Evolutionary conservation across 2,797 vertebrate species (phyloP).

Genomic region (Lindbergichthys nudifrons): DNA sequence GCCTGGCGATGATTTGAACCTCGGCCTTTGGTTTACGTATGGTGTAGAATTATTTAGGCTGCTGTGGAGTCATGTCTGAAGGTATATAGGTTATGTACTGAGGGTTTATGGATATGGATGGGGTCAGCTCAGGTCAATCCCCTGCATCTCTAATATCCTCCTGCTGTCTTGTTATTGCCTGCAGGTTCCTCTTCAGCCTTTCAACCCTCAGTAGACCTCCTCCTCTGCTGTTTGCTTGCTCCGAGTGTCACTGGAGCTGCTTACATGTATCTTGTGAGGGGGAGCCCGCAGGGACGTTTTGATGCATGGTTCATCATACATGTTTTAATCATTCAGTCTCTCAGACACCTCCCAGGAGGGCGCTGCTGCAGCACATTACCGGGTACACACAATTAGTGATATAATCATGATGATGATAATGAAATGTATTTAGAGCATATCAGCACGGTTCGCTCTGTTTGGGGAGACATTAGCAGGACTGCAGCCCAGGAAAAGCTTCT

Average conservation of each 20-base stretch:
- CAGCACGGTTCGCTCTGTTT: conserved; percentile 65
- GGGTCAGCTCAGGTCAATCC: conserved; percentile 74
- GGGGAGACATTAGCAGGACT: conserved; percentile 70
- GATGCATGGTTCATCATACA: conserved; percentile 84
- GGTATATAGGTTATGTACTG: conserved; percentile 59
- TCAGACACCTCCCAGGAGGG: conserved; percentile 82
- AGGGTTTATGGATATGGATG: conserved; percentile 69
- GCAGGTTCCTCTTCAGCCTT: conserved; percentile 60
- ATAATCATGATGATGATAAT: conserved; percentile 88
- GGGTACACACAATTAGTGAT: conserved; percentile 85
- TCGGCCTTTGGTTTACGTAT: conserved; percentile 40
- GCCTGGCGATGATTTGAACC: conserved; percentile 53
- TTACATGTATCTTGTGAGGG: conserved; percentile 76
- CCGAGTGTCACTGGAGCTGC: conserved; percentile 72
- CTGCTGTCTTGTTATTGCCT: conserved; percentile 74
- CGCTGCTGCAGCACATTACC: conserved; percentile 82
- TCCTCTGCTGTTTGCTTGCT: conserved; percentile 69
- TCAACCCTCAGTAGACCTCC: conserved; percentile 65
- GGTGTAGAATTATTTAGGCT: conserved; percentile 65
- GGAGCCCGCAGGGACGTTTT: conserved; percentile 80
- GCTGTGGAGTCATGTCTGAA: conserved; percentile 55
- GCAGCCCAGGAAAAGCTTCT: conserved; percentile 62
- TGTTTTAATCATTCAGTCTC: conserved; percentile 87
- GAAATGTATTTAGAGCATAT: conserved; percentile 89
- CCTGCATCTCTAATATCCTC: conserved; percentile 69